These are phyloP conservation scores for Chrysopa pallens DNA, from an alignment of 1,140 invertebrate species.

Conservation along the genomic window DNA sequence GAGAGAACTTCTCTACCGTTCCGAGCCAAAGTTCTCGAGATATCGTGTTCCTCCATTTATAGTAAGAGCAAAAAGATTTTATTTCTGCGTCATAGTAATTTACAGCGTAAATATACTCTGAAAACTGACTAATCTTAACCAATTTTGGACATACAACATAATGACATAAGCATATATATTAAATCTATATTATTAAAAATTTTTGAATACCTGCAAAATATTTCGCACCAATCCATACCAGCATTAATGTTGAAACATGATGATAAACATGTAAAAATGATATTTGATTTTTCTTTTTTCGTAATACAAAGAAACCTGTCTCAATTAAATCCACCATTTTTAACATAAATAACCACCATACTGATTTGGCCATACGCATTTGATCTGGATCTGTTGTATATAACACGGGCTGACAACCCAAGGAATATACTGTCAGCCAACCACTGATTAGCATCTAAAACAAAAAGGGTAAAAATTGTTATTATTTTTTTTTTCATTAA, in stretches of 20 bases:
- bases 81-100: too few relatives aligned
- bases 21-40: too few relatives aligned
- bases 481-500: neutral
- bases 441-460: constrained; percentile 6
- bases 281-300: constrained; percentile 52
- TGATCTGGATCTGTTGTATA: constrained; percentile 39
- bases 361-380: constrained; percentile 30
- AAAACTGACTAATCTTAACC: too few relatives aligned
- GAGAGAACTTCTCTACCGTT: too few relatives aligned
- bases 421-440: constrained; percentile 24
- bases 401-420: constrained; percentile 44
- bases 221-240: constrained; percentile 53
- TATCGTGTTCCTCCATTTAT: too few relatives aligned
- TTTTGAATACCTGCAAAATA: constrained; percentile 33
- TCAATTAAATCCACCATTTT: constrained; percentile 27
- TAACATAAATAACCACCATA: constrained; percentile 29
- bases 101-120: too few relatives aligned
- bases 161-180: too few relatives aligned
- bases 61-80: too few relatives aligned
- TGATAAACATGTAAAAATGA: constrained; percentile 57
- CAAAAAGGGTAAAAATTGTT: neutral
- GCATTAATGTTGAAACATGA: constrained; percentile 39
- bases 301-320: constrained; percentile 45
- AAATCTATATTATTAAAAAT: too few relatives aligned
- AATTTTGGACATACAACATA: too few relatives aligned